Base-by-base conservation (phyloP, 2,797 vertebrate species). In the Avahi laniger region DNA sequence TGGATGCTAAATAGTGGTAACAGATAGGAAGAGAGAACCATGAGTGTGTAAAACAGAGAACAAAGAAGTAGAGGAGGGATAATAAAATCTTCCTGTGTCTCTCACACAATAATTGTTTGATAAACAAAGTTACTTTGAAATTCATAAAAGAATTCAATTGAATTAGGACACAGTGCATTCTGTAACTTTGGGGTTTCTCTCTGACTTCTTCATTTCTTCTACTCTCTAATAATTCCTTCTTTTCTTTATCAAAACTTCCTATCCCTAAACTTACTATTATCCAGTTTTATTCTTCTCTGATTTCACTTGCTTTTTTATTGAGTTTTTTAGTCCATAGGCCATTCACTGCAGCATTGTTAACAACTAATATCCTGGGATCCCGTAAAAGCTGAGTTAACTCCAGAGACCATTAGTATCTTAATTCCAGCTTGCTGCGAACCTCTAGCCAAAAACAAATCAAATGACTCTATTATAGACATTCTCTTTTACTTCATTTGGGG, bases 71-170 rank as follows among this genome's bases (percentile, higher is more conserved):
- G 30, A 89, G 14, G 24, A 65, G 5, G 6, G 1, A 54, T 54
- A 26, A 67, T 59, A 48, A 86, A 94, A 91, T 3, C 5, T 88
- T 63, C 8, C 30, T 65, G 12, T 41, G 30, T 3, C 8, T 86
- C 6, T 88, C 52, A 85, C 14, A 87, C 48, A 80, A 26, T 69
- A 91, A 69, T 70, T 85, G 1, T 80, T 93, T 94, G 78, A 54
- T 82, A 78, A 63, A 76, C 35, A 73, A 83, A 90, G 18, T 95
- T 92, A 84, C 54, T 76, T 83, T 70, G 30, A 94, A 80, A 76
- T 75, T 24, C 13, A 43, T 26, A 43, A 73, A 81, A 78, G 14
- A 79, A 63, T 11, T 75, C 38, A 70, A 4, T 89, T 43, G 3
- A 93, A 67, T 94, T 15, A 50, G 15, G 28, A 65, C 1, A 61